Percentiles rank a stretch among this genome's conserved stretches.
phyloP scores from a whole-genome alignment of 1,140 invertebrate species.

The Diplogasteroides magnus region DNA sequence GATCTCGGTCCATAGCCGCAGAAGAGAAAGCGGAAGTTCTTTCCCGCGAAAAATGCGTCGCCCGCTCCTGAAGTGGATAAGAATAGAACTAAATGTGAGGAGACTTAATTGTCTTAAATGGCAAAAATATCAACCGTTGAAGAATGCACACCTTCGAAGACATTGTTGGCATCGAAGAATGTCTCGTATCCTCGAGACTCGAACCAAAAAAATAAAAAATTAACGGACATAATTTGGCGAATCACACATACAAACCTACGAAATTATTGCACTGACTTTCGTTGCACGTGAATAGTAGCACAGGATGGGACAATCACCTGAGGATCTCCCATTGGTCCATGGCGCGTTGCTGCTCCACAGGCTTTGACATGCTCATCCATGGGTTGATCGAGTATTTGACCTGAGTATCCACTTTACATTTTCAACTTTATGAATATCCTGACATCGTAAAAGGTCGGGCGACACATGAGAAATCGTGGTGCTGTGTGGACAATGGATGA shows the following conservation, averaged over 20 bases:
- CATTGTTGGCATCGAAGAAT: conserved; percentile 40
- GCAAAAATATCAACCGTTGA: no score
- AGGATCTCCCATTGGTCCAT: conserved; percentile 45
- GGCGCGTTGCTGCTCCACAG: conserved; percentile 42
- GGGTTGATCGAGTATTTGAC: conserved; percentile 49
- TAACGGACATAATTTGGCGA: no score
- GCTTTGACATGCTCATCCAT: conserved; percentile 44
- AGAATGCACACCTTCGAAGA: conserved; percentile 48
- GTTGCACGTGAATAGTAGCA: no score
- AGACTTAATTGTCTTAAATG: no score
- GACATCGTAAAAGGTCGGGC: not conserved
- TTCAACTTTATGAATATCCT: not conserved
- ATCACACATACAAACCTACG: no score
- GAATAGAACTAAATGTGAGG: not conserved
- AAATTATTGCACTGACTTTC: no score
- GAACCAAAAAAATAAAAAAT: conserved; percentile 38
- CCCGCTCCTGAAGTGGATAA: conserved; percentile 44
- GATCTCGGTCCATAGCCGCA: conserved; percentile 52
- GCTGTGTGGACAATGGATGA: not conserved
- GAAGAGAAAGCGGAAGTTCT: conserved; percentile 42
- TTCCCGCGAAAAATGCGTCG: conserved; percentile 45
- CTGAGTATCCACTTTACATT: no score
- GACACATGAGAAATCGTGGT: not conserved
- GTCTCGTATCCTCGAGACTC: conserved; percentile 44
- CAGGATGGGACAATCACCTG: no score